Percentiles rank a stretch among this genome's conserved stretches.
Evolutionary conservation across 2,888 invertebrate genomes (phyloP).

Genomic region (Dorcus hopei): DNA sequence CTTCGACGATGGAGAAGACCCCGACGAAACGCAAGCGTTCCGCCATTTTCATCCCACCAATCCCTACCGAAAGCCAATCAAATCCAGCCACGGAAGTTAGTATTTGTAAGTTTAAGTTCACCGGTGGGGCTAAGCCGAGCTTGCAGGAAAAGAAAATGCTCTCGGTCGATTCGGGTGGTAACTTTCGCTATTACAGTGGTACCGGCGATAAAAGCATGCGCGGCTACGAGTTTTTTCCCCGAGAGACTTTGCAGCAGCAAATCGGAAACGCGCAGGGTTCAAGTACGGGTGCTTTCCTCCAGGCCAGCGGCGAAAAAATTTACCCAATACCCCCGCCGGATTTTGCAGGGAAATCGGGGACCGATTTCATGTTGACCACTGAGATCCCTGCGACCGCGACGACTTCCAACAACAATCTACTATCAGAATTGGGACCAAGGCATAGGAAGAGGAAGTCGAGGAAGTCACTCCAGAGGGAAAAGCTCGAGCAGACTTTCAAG

Average conservation of each 20-base stretch:
- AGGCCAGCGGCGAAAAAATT: conserved; percentile 56
- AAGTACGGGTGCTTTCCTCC: conserved; percentile 52
- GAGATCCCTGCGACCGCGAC: conserved; percentile 34
- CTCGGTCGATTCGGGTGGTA: conserved; percentile 85
- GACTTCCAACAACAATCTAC: conserved; percentile 18
- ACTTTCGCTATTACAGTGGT: conserved; percentile 80
- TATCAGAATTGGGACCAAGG: conserved; percentile 34
- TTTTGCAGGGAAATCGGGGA: conserved; percentile 36
- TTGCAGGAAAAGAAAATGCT: conserved; percentile 90
- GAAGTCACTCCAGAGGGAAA: conserved; percentile 81
- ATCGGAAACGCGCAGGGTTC: conserved; percentile 54
- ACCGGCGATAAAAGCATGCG: conserved; percentile 77
- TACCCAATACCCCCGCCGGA: conserved; percentile 42
- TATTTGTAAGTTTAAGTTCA: conserved; percentile 91
- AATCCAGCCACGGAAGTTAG: conserved; percentile 75
- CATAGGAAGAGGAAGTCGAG: conserved; percentile 70
- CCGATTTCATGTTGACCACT: conserved; percentile 43
- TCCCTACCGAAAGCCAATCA: conserved; percentile 69
- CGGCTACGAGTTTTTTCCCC: conserved; percentile 73
- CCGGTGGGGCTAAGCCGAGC: conserved; percentile 84
- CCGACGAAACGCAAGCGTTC: conserved; percentile 74
- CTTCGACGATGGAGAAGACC: conserved; percentile 39
- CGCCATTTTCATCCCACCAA: conserved; percentile 80
- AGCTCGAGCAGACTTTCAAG: conserved; percentile 87
- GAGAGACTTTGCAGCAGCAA: conserved; percentile 66